These are phyloP conservation scores for Silurus aristotelis DNA, from an alignment of 2,797 vertebrate genomes.

Conservation along the genomic window DNA sequence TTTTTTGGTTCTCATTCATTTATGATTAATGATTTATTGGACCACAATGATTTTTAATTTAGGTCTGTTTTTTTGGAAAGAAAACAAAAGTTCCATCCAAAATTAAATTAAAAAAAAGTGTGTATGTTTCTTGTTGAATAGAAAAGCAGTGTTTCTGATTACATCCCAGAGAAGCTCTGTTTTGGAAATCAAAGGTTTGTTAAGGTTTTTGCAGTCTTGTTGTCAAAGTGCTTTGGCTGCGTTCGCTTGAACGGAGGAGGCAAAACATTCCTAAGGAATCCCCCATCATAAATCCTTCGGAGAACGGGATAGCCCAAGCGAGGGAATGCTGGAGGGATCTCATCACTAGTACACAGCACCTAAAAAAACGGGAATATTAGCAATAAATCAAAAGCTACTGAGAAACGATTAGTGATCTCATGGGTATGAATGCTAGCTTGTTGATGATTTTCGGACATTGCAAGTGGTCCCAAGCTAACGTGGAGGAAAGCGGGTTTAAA, in stretches of 20 bases:
- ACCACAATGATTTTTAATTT: conserved; percentile 29
- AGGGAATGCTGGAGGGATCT: conserved; percentile 1
- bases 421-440: background rate
- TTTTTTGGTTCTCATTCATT: conserved; percentile 38
- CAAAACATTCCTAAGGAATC: conserved; percentile 51
- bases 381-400: background rate
- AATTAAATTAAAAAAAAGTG: conserved; percentile 22
- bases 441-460: background rate
- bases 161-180: conserved; percentile 43
- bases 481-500: background rate
- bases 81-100: conserved; percentile 30
- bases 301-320: conserved; percentile 62
- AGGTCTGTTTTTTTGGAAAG: conserved; percentile 47
- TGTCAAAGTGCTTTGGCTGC: conserved; percentile 51
- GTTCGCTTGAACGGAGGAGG: conserved; percentile 56
- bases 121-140: conserved; percentile 24
- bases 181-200: conserved; percentile 55
- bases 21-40: conserved; percentile 53
- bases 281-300: conserved; percentile 47
- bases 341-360: background rate
- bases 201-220: conserved; percentile 44
- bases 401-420: conserved; percentile 3
- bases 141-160: conserved; percentile 51
- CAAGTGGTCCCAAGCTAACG: background rate
- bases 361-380: background rate